Evolutionary conservation across 2,888 invertebrate genomes (phyloP).

Genomic region (Plagodis pulveraria): DNA sequence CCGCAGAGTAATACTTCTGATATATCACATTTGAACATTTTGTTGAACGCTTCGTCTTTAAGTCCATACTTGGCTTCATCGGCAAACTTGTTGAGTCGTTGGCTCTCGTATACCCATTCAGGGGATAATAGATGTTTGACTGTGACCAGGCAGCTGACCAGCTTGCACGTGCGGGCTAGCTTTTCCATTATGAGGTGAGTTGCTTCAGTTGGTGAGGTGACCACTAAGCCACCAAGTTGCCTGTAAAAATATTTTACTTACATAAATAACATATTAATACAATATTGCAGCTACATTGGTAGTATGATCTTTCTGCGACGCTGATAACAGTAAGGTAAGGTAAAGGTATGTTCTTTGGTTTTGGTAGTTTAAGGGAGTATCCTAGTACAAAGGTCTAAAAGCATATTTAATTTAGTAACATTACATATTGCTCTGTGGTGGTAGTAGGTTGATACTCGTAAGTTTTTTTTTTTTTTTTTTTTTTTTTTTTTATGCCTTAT

Average conservation of each 20-base stretch:
- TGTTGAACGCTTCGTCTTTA: slow-evolving; percentile 91
- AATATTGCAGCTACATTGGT: too few relatives aligned
- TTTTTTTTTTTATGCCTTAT: too few relatives aligned
- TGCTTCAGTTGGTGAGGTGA: slow-evolving; percentile 90
- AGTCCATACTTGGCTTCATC: slow-evolving; percentile 91
- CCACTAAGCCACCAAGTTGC: slow-evolving; percentile 93
- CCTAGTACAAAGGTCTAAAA: too few relatives aligned
- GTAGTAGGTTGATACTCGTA: too few relatives aligned
- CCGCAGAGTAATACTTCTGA: slow-evolving; percentile 90
- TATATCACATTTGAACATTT: slow-evolving; percentile 91
- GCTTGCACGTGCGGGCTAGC: slow-evolving; percentile 92
- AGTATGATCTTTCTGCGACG: too few relatives aligned
- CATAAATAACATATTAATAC: too few relatives aligned
- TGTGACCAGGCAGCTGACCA: slow-evolving; percentile 93
- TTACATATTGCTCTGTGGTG: too few relatives aligned
- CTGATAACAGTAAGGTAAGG: too few relatives aligned
- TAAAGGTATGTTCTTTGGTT: too few relatives aligned
- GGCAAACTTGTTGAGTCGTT: slow-evolving; percentile 91
- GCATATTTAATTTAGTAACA: too few relatives aligned
- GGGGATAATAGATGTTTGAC: slow-evolving; percentile 92
- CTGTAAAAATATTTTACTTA: slow-evolving; percentile 60
- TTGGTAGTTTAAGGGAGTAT: too few relatives aligned
- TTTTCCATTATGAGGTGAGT: slow-evolving; percentile 96
- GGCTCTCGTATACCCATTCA: slow-evolving; percentile 94
- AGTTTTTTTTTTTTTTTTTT: too few relatives aligned